Evolutionary conservation across 2,113 vertebrate species (phyloP).

Genomic region (Dicerorhinus sumatrensis): DNA sequence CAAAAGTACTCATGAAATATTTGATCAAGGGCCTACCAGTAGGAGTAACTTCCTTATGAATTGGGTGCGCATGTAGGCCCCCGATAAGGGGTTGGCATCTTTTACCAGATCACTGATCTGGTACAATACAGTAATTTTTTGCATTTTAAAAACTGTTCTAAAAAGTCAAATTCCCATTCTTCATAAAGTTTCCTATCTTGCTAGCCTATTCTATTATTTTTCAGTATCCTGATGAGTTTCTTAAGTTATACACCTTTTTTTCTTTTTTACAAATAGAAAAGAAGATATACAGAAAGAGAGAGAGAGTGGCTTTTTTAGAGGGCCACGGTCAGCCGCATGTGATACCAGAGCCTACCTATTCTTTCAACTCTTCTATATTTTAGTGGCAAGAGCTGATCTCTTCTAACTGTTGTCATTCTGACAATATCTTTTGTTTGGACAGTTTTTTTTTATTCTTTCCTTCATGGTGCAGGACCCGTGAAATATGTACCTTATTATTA

Average conservation of each 20-base stretch:
- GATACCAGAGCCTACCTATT: not conserved
- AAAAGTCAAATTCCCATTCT: constrained; percentile 2
- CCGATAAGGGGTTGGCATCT: not conserved
- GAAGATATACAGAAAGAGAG: not conserved
- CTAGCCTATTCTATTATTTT: not conserved
- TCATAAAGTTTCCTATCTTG: not conserved
- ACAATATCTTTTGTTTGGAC: not conserved
- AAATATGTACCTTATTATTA: not conserved
- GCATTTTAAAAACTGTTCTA: constrained; percentile 22
- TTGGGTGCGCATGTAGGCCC: not conserved
- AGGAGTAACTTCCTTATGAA: not conserved
- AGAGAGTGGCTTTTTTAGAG: not conserved
- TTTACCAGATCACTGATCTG: not conserved
- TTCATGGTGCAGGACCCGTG: not conserved
- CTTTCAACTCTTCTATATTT: not conserved
- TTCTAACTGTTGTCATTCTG: not conserved
- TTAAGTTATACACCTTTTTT: not conserved
- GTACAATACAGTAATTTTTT: not conserved
- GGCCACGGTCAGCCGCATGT: not conserved
- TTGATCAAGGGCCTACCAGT: not conserved
- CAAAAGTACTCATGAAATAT: constrained; percentile 12
- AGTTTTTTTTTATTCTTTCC: not conserved
- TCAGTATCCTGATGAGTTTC: not conserved
- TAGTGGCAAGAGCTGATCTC: not conserved
- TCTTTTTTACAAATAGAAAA: not conserved